Percentiles rank a stretch among this genome's conserved stretches.
phyloP scores from a whole-genome alignment of 2,888 invertebrate species.

The Drosophila robusta region DNA sequence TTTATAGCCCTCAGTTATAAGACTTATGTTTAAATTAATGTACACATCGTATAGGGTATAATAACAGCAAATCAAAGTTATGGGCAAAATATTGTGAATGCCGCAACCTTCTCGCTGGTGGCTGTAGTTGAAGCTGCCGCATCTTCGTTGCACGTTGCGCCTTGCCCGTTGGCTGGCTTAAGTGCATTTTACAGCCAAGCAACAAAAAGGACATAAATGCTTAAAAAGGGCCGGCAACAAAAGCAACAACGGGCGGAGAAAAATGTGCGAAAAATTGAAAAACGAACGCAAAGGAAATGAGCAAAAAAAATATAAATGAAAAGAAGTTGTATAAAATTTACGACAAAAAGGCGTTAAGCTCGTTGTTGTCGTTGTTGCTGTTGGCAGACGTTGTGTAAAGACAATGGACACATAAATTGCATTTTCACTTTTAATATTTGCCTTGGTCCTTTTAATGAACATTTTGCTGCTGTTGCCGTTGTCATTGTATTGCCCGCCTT shows the following conservation, averaged over 20 bases:
- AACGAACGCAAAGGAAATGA: conserved; percentile 62
- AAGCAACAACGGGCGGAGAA: conserved; percentile 48
- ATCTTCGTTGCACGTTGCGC: conserved; percentile 50
- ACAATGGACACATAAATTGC: conserved; percentile 79
- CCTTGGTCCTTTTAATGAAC: conserved; percentile 68
- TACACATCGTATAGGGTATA: conserved; percentile 43
- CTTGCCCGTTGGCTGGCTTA: conserved; percentile 53
- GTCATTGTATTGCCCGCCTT: conserved; percentile 37
- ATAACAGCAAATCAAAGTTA: conserved; percentile 56
- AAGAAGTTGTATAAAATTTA: conserved; percentile 73
- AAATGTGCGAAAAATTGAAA: conserved; percentile 72
- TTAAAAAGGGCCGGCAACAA: conserved; percentile 72
- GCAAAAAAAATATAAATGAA: conserved; percentile 13
- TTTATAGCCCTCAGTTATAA: background rate
- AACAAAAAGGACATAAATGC: conserved; percentile 78
- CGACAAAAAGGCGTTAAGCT: conserved; percentile 78
- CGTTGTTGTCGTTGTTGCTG: conserved; percentile 28
- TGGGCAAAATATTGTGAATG: conserved; percentile 58
- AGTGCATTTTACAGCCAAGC: conserved; percentile 75
- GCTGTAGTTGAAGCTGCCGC: conserved; percentile 52
- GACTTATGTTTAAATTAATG: background rate
- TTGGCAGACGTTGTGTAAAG: conserved; percentile 52
- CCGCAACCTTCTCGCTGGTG: conserved; percentile 47
- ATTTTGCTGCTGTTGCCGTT: conserved; percentile 42
- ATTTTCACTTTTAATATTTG: conserved; percentile 78